These are phyloP conservation scores for Mythimna vitellina DNA, from an alignment of 2,888 invertebrate species.

Conservation along the genomic window DNA sequence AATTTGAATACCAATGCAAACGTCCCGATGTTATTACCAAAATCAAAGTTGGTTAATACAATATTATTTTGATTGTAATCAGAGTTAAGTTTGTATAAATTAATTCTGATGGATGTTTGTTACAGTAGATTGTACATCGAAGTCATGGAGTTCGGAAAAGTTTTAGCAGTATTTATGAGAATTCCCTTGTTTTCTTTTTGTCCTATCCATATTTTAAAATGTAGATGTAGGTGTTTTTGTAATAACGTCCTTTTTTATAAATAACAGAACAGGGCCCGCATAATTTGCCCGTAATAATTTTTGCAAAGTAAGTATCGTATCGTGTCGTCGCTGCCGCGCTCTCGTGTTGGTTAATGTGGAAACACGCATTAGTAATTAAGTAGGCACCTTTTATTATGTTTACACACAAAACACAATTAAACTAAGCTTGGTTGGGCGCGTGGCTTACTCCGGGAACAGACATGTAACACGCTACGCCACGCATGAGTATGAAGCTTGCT, in stretches of 20 bases:
- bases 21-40: slow-evolving; percentile 50
- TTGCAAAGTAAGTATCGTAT: slow-evolving; percentile 39
- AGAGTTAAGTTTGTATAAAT: slow-evolving; percentile 56
- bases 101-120: slow-evolving; percentile 39
- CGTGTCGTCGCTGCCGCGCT: slow-evolving; percentile 30
- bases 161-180: slow-evolving; percentile 7
- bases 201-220: background rate
- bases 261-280: background rate
- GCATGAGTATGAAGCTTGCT: background rate
- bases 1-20: slow-evolving; percentile 60
- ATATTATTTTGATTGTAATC: slow-evolving; percentile 55
- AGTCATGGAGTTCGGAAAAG: slow-evolving; percentile 5
- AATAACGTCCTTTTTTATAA: slow-evolving; percentile 12
- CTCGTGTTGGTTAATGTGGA: slow-evolving; percentile 49
- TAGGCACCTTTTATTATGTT: slow-evolving; percentile 56
- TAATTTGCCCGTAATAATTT: slow-evolving; percentile 30
- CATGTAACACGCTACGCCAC: slow-evolving; percentile 22
- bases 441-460: slow-evolving; percentile 32
- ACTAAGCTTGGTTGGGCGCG: slow-evolving; percentile 40
- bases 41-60: slow-evolving; percentile 56
- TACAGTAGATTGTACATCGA: slow-evolving; percentile 26
- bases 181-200: background rate
- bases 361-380: slow-evolving; percentile 49
- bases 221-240: background rate
- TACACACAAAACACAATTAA: slow-evolving; percentile 46